Evolutionary conservation across 1,140 invertebrate genomes (phyloP).

Genomic region (Nephotettix cincticeps): DNA sequence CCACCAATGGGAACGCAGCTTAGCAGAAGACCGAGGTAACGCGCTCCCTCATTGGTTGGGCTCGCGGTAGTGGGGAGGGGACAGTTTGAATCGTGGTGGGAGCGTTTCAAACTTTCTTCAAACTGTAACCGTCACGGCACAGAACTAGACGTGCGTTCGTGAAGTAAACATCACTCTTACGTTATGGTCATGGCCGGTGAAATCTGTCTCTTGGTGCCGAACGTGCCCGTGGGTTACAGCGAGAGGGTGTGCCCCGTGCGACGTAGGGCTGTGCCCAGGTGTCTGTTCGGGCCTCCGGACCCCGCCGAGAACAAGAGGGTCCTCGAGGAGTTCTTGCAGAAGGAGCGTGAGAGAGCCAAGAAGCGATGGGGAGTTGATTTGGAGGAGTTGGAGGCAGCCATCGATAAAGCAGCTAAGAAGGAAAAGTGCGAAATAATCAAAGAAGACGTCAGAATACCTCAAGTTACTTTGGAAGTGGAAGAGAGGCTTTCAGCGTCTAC

Average conservation of each 20-base stretch:
- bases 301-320: conserved; percentile 2
- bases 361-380: not conserved
- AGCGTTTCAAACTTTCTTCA: not conserved
- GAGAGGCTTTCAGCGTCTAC: not conserved
- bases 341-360: not conserved
- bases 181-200: no score
- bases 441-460: no score
- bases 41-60: not conserved
- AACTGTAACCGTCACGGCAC: no score
- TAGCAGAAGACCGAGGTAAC: not conserved
- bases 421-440: no score
- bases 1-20: not conserved
- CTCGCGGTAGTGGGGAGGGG: not conserved
- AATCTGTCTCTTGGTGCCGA: not conserved
- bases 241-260: not conserved
- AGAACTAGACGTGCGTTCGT: no score
- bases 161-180: no score
- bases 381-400: not conserved
- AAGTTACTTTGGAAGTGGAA: no score
- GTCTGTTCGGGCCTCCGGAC: conserved; percentile 18
- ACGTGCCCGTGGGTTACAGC: not conserved
- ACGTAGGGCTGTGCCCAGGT: not conserved
- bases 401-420: not conserved
- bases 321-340: conserved; percentile 11
- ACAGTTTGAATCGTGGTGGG: not conserved